These are phyloP conservation scores for Parapsyche elsis DNA, from an alignment of 1,140 invertebrate genomes.

Conservation along the genomic window DNA sequence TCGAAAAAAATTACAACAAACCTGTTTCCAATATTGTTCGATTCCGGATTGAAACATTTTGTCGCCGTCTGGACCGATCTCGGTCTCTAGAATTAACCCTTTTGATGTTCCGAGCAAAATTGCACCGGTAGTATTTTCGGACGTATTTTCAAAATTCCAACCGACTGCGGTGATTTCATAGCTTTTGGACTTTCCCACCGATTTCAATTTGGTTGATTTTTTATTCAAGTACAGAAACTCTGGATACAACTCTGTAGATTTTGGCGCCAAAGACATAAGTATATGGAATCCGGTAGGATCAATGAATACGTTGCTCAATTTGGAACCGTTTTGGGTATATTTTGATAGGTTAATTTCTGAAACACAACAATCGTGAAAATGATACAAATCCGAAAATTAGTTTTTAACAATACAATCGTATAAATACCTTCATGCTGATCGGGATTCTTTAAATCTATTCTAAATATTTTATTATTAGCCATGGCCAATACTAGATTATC, in stretches of 20 bases:
- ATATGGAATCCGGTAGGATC: conserved; percentile 90
- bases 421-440: conserved; percentile 79
- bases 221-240: conserved; percentile 85
- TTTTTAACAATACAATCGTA: background rate
- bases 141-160: conserved; percentile 85
- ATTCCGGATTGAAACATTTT: conserved; percentile 81
- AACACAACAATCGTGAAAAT: conserved; percentile 54
- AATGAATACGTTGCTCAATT: conserved; percentile 79
- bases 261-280: conserved; percentile 78
- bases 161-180: conserved; percentile 91
- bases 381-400: background rate
- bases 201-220: conserved; percentile 66
- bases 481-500: conserved; percentile 87
- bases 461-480: conserved; percentile 82
- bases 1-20: conserved; percentile 60
- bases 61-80: conserved; percentile 82
- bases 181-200: conserved; percentile 75
- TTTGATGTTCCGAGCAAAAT: conserved; percentile 91
- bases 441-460: conserved; percentile 85
- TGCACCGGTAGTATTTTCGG: conserved; percentile 77
- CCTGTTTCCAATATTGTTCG: conserved; percentile 91
- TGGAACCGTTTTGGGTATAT: conserved; percentile 71
- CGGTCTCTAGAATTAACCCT: conserved; percentile 92
- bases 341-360: conserved; percentile 73
- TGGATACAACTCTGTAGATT: conserved; percentile 70